These are phyloP conservation scores for Drosophila ananassae DNA, from an alignment of 1,140 invertebrate genomes.

Conservation along the genomic window DNA sequence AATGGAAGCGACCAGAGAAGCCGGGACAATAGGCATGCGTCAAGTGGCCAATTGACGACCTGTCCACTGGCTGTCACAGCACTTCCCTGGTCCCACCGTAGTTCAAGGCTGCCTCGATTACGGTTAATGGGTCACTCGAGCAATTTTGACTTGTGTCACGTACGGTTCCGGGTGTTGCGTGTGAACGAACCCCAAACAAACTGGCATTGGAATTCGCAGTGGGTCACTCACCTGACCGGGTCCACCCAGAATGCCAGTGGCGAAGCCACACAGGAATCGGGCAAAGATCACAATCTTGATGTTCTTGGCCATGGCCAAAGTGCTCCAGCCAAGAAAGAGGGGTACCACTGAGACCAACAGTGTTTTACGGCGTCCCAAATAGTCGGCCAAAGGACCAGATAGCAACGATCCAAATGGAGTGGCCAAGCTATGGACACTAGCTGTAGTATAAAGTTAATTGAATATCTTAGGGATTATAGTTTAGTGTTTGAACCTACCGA, in stretches of 20 bases:
- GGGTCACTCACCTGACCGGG: conserved; percentile 86
- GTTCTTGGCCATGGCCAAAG: conserved; percentile 86
- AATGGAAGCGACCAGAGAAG: conserved; percentile 50
- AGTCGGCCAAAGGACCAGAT: conserved; percentile 87
- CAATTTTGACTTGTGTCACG: conserved; percentile 19
- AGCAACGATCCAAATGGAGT: conserved; percentile 88
- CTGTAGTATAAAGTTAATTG: conserved; percentile 74
- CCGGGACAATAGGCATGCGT: conserved; percentile 32
- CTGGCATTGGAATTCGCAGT: conserved; percentile 15
- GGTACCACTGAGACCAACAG: conserved; percentile 86
- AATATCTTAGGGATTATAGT: background rate
- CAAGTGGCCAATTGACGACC: conserved; percentile 72
- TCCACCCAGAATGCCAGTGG: conserved; percentile 88
- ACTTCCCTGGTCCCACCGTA: conserved; percentile 12
- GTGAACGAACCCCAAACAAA: conserved; percentile 42
- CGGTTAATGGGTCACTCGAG: conserved; percentile 73
- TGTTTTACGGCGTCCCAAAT: conserved; percentile 86
- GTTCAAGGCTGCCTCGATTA: conserved; percentile 43
- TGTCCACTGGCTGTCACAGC: conserved; percentile 30
- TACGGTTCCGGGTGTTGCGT: conserved; percentile 1
- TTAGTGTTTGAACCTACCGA: conserved; percentile 84
- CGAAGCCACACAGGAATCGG: conserved; percentile 88
- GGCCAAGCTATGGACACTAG: conserved; percentile 88
- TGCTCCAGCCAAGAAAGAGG: conserved; percentile 87
- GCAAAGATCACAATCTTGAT: conserved; percentile 87